phyloP scores from a whole-genome alignment of 2,888 invertebrate species.

The Trypoxylon attenuatum region DNA sequence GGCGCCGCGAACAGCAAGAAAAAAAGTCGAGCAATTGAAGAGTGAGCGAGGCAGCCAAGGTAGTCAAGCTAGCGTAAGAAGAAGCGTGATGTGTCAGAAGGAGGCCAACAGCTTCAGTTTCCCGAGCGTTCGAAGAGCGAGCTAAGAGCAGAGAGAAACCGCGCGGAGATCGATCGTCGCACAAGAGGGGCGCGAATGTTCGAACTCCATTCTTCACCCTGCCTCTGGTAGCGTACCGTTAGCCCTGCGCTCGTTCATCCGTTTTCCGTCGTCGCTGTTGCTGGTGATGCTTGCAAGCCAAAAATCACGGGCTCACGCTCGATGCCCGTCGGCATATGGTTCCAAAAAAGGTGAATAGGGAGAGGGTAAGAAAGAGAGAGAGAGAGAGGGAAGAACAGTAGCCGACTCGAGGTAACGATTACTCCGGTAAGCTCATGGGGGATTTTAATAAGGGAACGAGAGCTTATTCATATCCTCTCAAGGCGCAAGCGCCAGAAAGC shows the following conservation, averaged over 20 bases:
- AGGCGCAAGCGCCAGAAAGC: conserved; percentile 68
- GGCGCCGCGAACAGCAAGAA: not conserved
- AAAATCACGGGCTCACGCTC: not conserved
- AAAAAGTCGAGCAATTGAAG: not conserved
- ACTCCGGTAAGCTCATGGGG: conserved; percentile 50
- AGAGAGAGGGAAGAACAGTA: not conserved
- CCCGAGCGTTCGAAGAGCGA: too few relatives aligned
- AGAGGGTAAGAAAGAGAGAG: not conserved
- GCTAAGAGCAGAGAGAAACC: conserved; percentile 2
- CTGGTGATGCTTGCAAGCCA: too few relatives aligned
- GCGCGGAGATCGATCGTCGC: conserved; percentile 33
- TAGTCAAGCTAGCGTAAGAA: not conserved
- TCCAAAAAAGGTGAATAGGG: not conserved
- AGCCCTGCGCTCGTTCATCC: not conserved
- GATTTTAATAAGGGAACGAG: conserved; percentile 67
- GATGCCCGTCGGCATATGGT: not conserved
- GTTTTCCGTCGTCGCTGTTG: too few relatives aligned
- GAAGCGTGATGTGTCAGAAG: not conserved
- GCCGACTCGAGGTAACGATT: conserved; percentile 46
- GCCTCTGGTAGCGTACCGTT: not conserved
- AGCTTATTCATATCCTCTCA: conserved; percentile 66
- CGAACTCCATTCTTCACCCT: conserved; percentile 18
- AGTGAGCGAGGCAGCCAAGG: not conserved
- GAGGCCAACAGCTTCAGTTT: not conserved
- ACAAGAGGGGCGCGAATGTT: conserved; percentile 12